phyloP scores from a whole-genome alignment of 2,113 vertebrate species.

The Fregetta grallaria region DNA sequence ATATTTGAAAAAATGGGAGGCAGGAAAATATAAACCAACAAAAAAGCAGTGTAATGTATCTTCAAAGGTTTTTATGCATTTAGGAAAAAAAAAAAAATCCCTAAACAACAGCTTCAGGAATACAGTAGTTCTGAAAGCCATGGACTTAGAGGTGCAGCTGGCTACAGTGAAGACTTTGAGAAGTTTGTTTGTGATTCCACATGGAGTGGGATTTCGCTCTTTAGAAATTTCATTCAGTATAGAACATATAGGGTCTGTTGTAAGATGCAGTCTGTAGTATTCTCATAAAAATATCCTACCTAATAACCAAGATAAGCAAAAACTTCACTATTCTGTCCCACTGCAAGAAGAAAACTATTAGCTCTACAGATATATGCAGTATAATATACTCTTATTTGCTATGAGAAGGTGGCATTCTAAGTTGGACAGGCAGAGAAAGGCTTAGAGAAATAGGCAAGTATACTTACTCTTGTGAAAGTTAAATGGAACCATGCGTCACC shows the following conservation, averaged over 20 bases:
- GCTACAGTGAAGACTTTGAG: background rate
- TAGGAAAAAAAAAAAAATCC: background rate
- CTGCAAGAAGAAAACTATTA: background rate
- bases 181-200: background rate
- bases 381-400: background rate
- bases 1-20: background rate
- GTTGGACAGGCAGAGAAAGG: background rate
- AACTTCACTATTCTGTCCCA: background rate
- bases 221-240: background rate
- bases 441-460: background rate
- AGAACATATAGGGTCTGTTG: background rate
- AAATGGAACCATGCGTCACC: background rate
- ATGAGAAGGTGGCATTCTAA: background rate
- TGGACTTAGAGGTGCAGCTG: background rate
- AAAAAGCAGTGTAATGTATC: background rate
- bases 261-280: background rate
- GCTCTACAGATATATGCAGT: background rate
- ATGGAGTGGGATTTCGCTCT: background rate
- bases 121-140: background rate
- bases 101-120: background rate
- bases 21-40: background rate
- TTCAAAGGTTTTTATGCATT: background rate
- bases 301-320: background rate
- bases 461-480: background rate
- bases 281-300: background rate